phyloP scores from a whole-genome alignment of 64 coral and sea anemone genomes.

The Platygyra sinensis region DNA sequence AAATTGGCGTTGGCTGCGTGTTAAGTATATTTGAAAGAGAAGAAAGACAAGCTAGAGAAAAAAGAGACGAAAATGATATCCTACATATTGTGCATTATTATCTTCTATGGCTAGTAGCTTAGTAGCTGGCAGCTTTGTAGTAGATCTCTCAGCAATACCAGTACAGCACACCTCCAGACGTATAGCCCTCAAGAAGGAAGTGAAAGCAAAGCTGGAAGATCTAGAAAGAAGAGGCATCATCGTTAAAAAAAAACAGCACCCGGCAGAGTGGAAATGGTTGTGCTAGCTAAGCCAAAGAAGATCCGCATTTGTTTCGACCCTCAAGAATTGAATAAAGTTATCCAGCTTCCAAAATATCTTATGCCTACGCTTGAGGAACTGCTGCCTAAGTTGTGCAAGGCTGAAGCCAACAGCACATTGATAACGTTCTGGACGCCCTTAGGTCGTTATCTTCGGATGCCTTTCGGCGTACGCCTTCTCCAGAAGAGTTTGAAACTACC shows the following conservation, averaged over 20 bases:
- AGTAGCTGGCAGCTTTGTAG: slow-evolving; percentile 15
- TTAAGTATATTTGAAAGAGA: too few species aligned
- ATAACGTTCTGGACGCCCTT: slow-evolving; percentile 37
- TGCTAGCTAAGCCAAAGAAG: not conserved
- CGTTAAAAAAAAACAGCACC: not conserved
- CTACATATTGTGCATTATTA: too few species aligned
- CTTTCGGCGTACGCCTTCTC: slow-evolving; percentile 39
- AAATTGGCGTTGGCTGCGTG: too few species aligned
- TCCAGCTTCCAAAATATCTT: slow-evolving; percentile 29
- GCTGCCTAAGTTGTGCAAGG: slow-evolving; percentile 33
- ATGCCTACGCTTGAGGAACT: slow-evolving; percentile 38
- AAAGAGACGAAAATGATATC: too few species aligned
- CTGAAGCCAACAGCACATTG: slow-evolving; percentile 31
- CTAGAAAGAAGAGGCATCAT: slow-evolving; percentile 46
- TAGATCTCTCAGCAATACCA: not conserved
- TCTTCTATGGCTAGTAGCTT: too few species aligned
- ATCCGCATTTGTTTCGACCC: slow-evolving; percentile 52
- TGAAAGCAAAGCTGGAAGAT: slow-evolving; percentile 25
- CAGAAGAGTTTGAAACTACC: slow-evolving; percentile 41
- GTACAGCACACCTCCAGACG: slow-evolving; percentile 52
- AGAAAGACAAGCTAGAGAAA: too few species aligned
- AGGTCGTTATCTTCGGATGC: slow-evolving; percentile 30
- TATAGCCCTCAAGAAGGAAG: slow-evolving; percentile 18
- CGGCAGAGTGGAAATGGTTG: slow-evolving; percentile 53
- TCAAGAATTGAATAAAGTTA: slow-evolving; percentile 40